Conservation (phyloP, 2,888 invertebrate genomes). For the Caenorhabditis sinica region DNA sequence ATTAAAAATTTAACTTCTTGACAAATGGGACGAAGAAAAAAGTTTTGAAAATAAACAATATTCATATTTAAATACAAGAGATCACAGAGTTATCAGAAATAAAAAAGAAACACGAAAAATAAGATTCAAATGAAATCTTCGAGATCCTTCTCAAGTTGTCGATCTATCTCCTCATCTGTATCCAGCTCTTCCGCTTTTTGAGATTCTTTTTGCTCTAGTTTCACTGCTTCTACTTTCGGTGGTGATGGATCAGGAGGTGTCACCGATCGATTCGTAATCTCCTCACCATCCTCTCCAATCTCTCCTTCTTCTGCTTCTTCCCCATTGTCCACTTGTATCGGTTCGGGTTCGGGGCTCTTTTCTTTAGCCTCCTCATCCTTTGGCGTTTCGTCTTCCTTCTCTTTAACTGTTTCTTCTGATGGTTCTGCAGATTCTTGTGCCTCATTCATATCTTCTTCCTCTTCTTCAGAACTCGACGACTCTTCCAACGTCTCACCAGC, state of each 20-base stretch:
- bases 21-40: neutral
- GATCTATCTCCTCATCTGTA: conserved; percentile 52
- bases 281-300: neutral
- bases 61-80: neutral
- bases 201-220: no score
- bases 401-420: neutral
- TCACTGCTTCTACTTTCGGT: neutral
- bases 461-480: conserved; percentile 60
- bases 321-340: neutral
- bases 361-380: neutral
- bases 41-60: neutral
- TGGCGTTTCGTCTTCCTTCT: neutral
- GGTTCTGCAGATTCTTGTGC: conserved; percentile 10
- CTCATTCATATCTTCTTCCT: conserved; percentile 11
- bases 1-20: no score
- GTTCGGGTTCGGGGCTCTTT: conserved; percentile 3
- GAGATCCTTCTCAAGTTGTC: conserved; percentile 47
- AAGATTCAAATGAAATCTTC: conserved; percentile 32
- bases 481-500: conserved; percentile 51
- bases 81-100: neutral
- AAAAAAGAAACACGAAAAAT: neutral
- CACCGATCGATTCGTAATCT: neutral
- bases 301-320: conserved; percentile 8
- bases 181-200: conserved; percentile 30
- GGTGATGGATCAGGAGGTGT: conserved; percentile 20